phyloP scores from a whole-genome alignment of 2,888 invertebrate genomes.

The Schizotus pectinicornis region DNA sequence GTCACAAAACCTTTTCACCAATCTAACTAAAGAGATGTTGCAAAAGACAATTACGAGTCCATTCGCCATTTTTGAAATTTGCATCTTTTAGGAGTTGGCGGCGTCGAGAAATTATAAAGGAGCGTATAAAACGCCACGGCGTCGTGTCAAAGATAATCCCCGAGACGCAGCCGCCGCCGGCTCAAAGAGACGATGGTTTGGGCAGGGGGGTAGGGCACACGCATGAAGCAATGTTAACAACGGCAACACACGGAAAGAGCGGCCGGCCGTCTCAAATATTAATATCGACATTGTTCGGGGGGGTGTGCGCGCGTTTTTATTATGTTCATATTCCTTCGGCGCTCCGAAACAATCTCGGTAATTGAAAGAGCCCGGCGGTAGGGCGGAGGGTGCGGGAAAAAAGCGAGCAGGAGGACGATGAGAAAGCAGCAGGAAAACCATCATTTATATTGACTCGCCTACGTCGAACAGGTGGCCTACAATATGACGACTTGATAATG shows the following conservation, averaged over 20 bases:
- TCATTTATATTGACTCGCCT: slow-evolving; percentile 14
- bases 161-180: too few species aligned
- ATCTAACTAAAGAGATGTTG: too few species aligned
- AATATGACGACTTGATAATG: slow-evolving; percentile 19
- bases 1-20: too few species aligned
- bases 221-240: slow-evolving; percentile 17
- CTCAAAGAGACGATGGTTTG: too few species aligned
- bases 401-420: too few species aligned
- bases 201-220: background rate
- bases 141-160: too few species aligned
- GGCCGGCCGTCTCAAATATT: slow-evolving; percentile 18
- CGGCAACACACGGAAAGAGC: slow-evolving; percentile 3
- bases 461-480: slow-evolving; percentile 12
- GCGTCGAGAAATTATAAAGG: too few species aligned
- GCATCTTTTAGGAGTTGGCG: too few species aligned
- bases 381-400: background rate
- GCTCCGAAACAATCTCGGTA: slow-evolving; percentile 19
- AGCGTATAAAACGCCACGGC: too few species aligned
- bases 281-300: slow-evolving; percentile 17
- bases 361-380: slow-evolving; percentile 14
- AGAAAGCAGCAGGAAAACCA: slow-evolving; percentile 4
- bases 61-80: too few species aligned
- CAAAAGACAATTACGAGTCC: too few species aligned
- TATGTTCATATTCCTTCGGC: slow-evolving; percentile 19
- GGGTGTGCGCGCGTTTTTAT: slow-evolving; percentile 7